Percentiles rank a stretch among this genome's conserved stretches.
Conservation (phyloP, 2,797 vertebrate genomes). For the Decapterus maruadsi region DNA sequence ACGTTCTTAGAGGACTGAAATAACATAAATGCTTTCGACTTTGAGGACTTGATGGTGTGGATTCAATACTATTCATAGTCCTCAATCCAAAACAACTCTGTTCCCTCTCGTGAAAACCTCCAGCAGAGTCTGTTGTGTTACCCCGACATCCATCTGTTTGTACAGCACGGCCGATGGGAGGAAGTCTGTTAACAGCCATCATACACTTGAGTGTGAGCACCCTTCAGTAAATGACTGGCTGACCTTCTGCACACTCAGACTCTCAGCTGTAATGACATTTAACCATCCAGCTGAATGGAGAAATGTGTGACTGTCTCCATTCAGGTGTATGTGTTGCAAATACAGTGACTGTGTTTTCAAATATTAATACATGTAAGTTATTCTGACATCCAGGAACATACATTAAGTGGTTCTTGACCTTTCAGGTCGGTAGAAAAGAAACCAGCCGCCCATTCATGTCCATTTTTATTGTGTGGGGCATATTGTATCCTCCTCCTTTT, state of each 20-base stretch:
- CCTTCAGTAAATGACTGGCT: slow-evolving; percentile 67
- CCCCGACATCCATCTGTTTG: slow-evolving; percentile 28
- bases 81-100: slow-evolving; percentile 2
- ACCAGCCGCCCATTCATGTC: slow-evolving; percentile 71
- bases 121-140: not conserved
- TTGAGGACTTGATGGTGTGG: not conserved
- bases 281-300: slow-evolving; percentile 66
- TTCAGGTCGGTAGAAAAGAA: slow-evolving; percentile 70
- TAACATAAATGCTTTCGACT: too few relatives aligned
- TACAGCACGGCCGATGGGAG: slow-evolving; percentile 27
- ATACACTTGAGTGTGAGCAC: slow-evolving; percentile 61
- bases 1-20: too few relatives aligned
- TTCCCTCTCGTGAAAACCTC: not conserved
- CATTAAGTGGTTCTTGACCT: slow-evolving; percentile 78
- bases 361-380: slow-evolving; percentile 72
- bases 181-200: slow-evolving; percentile 58
- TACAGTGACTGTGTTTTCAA: slow-evolving; percentile 50
- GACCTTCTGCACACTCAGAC: slow-evolving; percentile 64
- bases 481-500: slow-evolving; percentile 68
- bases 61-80: not conserved
- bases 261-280: slow-evolving; percentile 81
- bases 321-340: slow-evolving; percentile 20
- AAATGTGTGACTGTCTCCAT: slow-evolving; percentile 20
- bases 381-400: slow-evolving; percentile 68
- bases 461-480: slow-evolving; percentile 65